phyloP scores from a whole-genome alignment of 2,113 vertebrate species.

The Patagioenas fasciata region DNA sequence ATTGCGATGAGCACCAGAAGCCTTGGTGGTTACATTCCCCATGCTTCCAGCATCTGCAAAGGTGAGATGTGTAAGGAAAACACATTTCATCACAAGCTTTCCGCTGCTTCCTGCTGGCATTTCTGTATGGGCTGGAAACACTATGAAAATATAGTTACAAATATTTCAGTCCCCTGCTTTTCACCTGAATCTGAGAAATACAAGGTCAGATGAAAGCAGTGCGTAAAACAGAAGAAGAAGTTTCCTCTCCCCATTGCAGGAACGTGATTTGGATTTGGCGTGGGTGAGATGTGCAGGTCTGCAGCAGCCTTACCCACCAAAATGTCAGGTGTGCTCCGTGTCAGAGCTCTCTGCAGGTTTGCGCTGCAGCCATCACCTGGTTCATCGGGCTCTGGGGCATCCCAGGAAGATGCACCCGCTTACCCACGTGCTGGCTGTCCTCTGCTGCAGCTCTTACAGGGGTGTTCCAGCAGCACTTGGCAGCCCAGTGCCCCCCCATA shows the following conservation, averaged over 20 bases:
- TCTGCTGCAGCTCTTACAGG: too few relatives aligned
- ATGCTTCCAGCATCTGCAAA: not conserved
- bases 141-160: not conserved
- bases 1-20: not conserved
- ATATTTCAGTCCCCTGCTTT: not conserved
- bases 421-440: too few relatives aligned
- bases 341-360: not conserved
- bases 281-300: not conserved
- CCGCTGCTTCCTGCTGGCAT: not conserved
- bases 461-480: too few relatives aligned
- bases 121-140: not conserved
- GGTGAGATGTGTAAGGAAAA: not conserved
- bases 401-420: not conserved
- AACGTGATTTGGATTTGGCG: not conserved
- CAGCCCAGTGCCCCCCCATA: too few relatives aligned
- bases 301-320: not conserved
- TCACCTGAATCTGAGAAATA: not conserved
- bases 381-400: not conserved
- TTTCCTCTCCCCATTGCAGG: not conserved
- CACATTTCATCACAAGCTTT: not conserved
- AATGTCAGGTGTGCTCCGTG: not conserved
- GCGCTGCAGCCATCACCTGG: accelerated
- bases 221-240: not conserved
- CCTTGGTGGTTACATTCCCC: not conserved
- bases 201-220: not conserved